A percentile compares a stretch with the other conserved stretches of the same genome.
These are phyloP conservation scores for Folsomia candida DNA, from an alignment of 2,888 invertebrate genomes.

Conservation along the genomic window DNA sequence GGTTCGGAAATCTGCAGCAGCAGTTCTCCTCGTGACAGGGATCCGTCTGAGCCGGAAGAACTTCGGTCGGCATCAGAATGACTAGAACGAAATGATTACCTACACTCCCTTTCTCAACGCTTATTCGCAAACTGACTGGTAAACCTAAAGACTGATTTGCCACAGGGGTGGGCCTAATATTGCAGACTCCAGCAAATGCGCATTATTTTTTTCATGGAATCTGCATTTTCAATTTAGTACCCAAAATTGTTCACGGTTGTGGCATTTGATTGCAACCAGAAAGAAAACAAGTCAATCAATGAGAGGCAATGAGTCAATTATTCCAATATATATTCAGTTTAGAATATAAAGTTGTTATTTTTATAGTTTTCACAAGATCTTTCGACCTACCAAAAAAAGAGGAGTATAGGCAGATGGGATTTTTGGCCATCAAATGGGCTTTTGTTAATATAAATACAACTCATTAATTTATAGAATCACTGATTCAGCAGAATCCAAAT, in stretches of 20 bases:
- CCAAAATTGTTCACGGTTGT: not conserved
- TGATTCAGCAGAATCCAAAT: not conserved
- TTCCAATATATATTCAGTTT: no score
- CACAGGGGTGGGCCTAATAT: conserved; percentile 7
- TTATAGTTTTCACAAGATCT: not conserved
- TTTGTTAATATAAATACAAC: no score
- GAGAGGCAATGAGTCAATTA: not conserved
- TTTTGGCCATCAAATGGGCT: no score
- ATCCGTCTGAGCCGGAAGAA: conserved; percentile 32
- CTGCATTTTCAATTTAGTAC: not conserved
- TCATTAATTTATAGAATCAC: no score
- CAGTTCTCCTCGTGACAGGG: conserved; percentile 36
- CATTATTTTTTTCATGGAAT: not conserved
- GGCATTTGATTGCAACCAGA: not conserved
- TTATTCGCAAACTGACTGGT: not conserved
- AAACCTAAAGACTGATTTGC: conserved; percentile 12
- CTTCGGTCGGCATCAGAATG: conserved; percentile 32
- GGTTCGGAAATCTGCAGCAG: conserved; percentile 36
- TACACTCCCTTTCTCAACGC: not conserved
- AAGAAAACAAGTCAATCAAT: not conserved
- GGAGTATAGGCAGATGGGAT: no score
- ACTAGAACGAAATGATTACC: conserved; percentile 15
- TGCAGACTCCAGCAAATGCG: no score
- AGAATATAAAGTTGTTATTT: not conserved
- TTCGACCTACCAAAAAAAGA: no score